A percentile compares a stretch with the other conserved stretches of the same genome.
These are phyloP conservation scores for Anoplophora glabripennis DNA, from an alignment of 1,140 invertebrate genomes.

Conservation along the genomic window DNA sequence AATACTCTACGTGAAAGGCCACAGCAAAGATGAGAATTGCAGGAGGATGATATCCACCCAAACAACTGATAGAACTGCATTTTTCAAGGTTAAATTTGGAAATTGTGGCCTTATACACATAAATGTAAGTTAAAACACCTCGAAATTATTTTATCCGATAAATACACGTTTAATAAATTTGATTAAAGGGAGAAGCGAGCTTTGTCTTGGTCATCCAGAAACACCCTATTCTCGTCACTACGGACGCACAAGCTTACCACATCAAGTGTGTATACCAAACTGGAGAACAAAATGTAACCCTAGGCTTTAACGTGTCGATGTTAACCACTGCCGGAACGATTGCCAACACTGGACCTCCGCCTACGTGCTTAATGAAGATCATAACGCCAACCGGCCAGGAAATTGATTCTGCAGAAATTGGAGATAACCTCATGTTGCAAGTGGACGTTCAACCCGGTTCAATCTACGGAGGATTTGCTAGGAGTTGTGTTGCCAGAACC, in stretches of 20 bases:
- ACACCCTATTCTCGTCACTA: slow-evolving; percentile 92
- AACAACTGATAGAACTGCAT: slow-evolving; percentile 66
- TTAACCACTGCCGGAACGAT: slow-evolving; percentile 92
- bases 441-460: slow-evolving; percentile 90
- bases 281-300: slow-evolving; percentile 87
- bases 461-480: slow-evolving; percentile 91
- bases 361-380: slow-evolving; percentile 89
- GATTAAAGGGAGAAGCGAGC: slow-evolving; percentile 77
- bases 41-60: slow-evolving; percentile 73
- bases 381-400: slow-evolving; percentile 82
- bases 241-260: slow-evolving; percentile 91
- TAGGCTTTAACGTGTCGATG: slow-evolving; percentile 94
- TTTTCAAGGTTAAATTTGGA: slow-evolving; percentile 89
- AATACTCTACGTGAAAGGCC: slow-evolving; percentile 89
- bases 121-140: slow-evolving; percentile 63
- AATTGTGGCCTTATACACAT: slow-evolving; percentile 88
- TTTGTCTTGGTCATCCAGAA: slow-evolving; percentile 93
- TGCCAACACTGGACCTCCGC: slow-evolving; percentile 90
- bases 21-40: slow-evolving; percentile 89
- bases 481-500: slow-evolving; percentile 89
- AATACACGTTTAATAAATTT: slow-evolving; percentile 7
- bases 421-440: slow-evolving; percentile 86
- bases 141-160: background rate
- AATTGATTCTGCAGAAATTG: slow-evolving; percentile 88
- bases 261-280: slow-evolving; percentile 93